Base-by-base conservation (phyloP, 2,113 vertebrate species). In the Lagopus leucura region DNA sequence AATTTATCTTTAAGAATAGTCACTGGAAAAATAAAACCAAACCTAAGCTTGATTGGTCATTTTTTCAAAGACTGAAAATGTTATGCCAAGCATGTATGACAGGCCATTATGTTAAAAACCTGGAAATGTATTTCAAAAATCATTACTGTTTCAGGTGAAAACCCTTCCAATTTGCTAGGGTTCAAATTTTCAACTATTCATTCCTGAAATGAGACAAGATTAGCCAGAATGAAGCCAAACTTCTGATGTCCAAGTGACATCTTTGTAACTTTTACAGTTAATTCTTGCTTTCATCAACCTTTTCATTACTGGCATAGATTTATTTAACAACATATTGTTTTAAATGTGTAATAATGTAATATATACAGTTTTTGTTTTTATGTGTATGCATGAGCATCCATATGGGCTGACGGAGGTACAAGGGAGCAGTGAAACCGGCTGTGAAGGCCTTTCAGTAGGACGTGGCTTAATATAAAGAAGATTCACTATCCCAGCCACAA, bases 331-430 rank as follows among this genome's bases (percentile, higher is more conserved):
- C 8, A 7, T 55, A 13, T 40, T 36, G 3, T 12, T 74, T 60
- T 45, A 55, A 71, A 20, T 6, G 17, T 30, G 27, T 57, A 57
- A n/a, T n/a, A n/a, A 14, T 52, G 3, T 61, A 27, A 28, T 58
- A 42, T 21, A 13, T 36, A 40, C 71, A 32, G 9, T 4, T 20
- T 21, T 22, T 16, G 2, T 47, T 30, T 57, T 8, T 9, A 30
- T 47, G 14, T 7, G 6, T 6, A 2, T 24, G 19, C 13, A 1
- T 3, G 8, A 69, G 12, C 10, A 14, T 6, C 20, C 1, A 2
- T 7, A 6, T 4, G n/a, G 34, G 30, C 45, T 65, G 43, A 15
- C 4, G 28, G 52, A 65, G 13, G 13, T 10, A 6, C 1, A 6
- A n/a, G 57, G 40, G 17, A 17, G 8, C 40, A 17, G 2, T 3